Conservation (phyloP, 2,888 invertebrate species). For the Hydroisotoma schaefferi region DNA sequence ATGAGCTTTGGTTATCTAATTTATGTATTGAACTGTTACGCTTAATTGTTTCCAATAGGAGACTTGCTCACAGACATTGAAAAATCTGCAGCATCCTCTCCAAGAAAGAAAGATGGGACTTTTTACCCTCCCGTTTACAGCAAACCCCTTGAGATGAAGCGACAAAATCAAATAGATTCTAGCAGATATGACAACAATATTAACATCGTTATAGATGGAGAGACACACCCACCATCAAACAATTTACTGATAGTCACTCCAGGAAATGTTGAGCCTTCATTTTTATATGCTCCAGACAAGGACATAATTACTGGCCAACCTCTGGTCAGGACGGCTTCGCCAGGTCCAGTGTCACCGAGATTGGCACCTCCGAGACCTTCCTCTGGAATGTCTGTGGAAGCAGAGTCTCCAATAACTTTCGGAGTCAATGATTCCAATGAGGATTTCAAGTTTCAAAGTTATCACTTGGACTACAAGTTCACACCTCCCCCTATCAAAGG, state of each 20-base stretch:
- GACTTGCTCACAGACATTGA: slow-evolving; percentile 10
- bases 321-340: slow-evolving; percentile 24
- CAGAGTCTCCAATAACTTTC: slow-evolving; percentile 26
- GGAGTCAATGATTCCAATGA: slow-evolving; percentile 43
- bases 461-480: slow-evolving; percentile 48
- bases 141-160: not conserved
- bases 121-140: not conserved
- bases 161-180: not conserved
- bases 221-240: not conserved
- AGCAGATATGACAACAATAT: not conserved
- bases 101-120: not conserved
- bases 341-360: slow-evolving; percentile 11
- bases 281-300: slow-evolving; percentile 9
- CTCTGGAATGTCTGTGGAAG: slow-evolving; percentile 20
- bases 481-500: slow-evolving; percentile 48
- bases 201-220: not conserved
- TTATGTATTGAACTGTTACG: no score
- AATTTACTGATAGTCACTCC: not conserved
- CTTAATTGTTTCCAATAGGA: not conserved
- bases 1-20: not conserved
- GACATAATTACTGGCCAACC: slow-evolving; percentile 17
- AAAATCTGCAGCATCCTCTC: slow-evolving; percentile 7
- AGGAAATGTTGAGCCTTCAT: slow-evolving; percentile 12
- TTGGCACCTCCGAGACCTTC: slow-evolving; percentile 15
- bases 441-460: slow-evolving; percentile 44